Percentiles rank a stretch among this genome's conserved stretches.
Conservation (phyloP, 2,888 invertebrate species). For the Ypsolopha scabrella region DNA sequence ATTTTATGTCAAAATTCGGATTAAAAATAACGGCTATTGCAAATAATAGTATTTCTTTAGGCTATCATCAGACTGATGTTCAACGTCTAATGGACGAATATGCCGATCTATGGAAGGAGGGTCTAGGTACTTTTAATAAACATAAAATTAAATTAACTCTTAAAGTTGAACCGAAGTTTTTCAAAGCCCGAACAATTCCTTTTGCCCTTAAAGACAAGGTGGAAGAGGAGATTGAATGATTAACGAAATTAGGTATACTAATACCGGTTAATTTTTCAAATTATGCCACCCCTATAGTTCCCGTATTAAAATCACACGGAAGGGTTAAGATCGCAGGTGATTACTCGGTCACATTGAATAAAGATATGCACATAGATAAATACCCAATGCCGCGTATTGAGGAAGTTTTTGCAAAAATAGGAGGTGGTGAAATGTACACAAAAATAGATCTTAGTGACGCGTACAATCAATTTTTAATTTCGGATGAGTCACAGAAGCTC, state of each 20-base stretch:
- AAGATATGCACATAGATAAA: slow-evolving; percentile 16
- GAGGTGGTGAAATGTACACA: slow-evolving; percentile 15
- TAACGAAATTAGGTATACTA: slow-evolving; percentile 15
- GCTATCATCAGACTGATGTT: slow-evolving; percentile 2
- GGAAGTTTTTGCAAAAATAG: slow-evolving; percentile 14
- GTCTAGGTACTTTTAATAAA: slow-evolving; percentile 12
- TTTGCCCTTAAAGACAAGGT: slow-evolving; percentile 18
- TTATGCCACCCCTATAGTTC: slow-evolving; percentile 16
- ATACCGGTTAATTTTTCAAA: slow-evolving; percentile 12
- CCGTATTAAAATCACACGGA: slow-evolving; percentile 12
- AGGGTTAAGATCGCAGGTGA: slow-evolving; percentile 11
- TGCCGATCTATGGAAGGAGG: slow-evolving; percentile 10
- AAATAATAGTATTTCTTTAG: slow-evolving; percentile 2
- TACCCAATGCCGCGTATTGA: slow-evolving; percentile 17
- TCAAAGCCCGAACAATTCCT: slow-evolving; percentile 17
- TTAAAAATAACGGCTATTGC: slow-evolving; percentile 4
- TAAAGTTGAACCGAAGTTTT: slow-evolving; percentile 12
- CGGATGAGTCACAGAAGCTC: slow-evolving; percentile 11
- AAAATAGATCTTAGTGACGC: slow-evolving; percentile 16
- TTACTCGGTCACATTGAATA: slow-evolving; percentile 18
- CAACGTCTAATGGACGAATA: slow-evolving; percentile 2
- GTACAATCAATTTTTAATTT: slow-evolving; percentile 11
- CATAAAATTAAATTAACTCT: slow-evolving; percentile 10
- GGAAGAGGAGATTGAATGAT: slow-evolving; percentile 14
- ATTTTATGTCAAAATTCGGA: slow-evolving; percentile 13